Percentiles rank a stretch among this genome's conserved stretches.
Conservation (phyloP, 2,888 invertebrate genomes). For the Hesperia comma region DNA sequence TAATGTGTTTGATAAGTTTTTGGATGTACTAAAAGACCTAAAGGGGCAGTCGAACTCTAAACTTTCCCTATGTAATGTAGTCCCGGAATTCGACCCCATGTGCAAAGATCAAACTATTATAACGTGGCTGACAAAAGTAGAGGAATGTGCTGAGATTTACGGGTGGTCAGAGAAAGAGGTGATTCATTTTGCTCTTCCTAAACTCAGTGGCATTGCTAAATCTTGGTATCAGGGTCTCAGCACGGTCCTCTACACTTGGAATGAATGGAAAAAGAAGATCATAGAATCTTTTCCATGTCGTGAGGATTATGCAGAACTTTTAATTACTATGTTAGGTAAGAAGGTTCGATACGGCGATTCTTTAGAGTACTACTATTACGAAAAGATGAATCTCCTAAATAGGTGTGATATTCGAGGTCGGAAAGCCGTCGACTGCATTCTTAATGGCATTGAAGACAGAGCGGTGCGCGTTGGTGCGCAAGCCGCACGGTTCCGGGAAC, state of each 20-base stretch:
- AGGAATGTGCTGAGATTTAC: slow-evolving; percentile 37
- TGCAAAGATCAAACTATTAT: slow-evolving; percentile 18
- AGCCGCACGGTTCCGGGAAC: slow-evolving; percentile 39
- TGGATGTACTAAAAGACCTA: no score
- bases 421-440: slow-evolving; percentile 43
- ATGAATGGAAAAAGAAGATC: slow-evolving; percentile 42
- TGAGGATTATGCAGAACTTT: slow-evolving; percentile 41
- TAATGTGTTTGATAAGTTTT: no score
- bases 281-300: slow-evolving; percentile 39
- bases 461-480: slow-evolving; percentile 41
- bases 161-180: slow-evolving; percentile 34
- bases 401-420: slow-evolving; percentile 40
- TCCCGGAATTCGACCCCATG: no score
- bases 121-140: slow-evolving; percentile 36
- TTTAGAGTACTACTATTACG: slow-evolving; percentile 40
- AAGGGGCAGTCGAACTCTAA: no score
- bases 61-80: no score
- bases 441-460: slow-evolving; percentile 42
- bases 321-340: slow-evolving; percentile 41
- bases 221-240: slow-evolving; percentile 43
- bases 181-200: slow-evolving; percentile 34
- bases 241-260: slow-evolving; percentile 36
- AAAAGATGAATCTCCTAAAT: slow-evolving; percentile 40
- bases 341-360: slow-evolving; percentile 40
- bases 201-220: slow-evolving; percentile 38